A percentile compares a stretch with the other conserved stretches of the same genome.
Conservation (phyloP, 2,797 vertebrate species). For the Limnodromus scolopaceus region DNA sequence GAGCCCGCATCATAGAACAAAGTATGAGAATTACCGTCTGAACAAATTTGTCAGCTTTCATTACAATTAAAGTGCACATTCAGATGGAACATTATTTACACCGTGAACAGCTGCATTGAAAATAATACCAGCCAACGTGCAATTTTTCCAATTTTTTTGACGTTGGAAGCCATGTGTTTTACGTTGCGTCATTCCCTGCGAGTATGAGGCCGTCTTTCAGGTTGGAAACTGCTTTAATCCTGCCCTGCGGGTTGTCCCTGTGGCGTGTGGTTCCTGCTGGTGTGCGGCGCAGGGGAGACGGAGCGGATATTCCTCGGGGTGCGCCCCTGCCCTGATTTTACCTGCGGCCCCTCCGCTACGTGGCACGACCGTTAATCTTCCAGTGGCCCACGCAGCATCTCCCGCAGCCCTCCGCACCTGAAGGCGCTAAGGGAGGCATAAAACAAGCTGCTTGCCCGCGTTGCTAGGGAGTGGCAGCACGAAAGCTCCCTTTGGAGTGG, state of each 20-base stretch:
- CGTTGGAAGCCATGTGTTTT: neutral
- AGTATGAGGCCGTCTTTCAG: neutral
- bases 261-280: neutral
- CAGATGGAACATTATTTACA: neutral
- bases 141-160: neutral
- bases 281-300: accelerated
- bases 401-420: neutral
- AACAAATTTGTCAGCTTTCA: neutral
- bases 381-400: neutral
- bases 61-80: neutral
- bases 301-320: neutral
- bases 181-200: neutral
- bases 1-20: neutral
- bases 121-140: neutral
- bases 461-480: conserved; percentile 13
- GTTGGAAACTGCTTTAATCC: neutral
- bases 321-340: neutral
- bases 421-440: neutral
- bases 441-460: neutral
- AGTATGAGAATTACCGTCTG: neutral
- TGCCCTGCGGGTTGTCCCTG: accelerated
- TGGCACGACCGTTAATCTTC: neutral
- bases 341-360: neutral
- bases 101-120: neutral
- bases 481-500: neutral